A percentile compares a stretch with the other conserved stretches of the same genome.
phyloP scores from a whole-genome alignment of 2,113 vertebrate species.

The Lepisosteus oculatus region DNA sequence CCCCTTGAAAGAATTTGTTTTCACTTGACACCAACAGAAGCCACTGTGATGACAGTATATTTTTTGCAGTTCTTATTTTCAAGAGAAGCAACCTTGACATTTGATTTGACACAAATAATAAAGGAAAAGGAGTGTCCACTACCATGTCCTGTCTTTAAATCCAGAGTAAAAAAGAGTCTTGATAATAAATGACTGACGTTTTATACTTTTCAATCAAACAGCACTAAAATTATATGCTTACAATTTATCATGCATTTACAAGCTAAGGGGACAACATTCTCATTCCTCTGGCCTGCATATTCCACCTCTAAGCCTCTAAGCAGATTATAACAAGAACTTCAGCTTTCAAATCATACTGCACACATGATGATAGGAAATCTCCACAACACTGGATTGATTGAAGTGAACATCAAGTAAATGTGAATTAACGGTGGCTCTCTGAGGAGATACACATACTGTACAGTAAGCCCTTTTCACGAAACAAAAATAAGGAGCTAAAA shows the following conservation, averaged over 20 bases:
- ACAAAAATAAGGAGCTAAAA: neutral
- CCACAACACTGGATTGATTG: neutral
- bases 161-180: no score
- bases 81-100: no score
- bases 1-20: no score
- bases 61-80: no score
- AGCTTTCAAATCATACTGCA: neutral
- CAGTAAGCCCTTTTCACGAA: neutral
- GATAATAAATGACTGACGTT: no score
- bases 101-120: no score
- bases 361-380: constrained; percentile 2
- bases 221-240: neutral
- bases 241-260: neutral
- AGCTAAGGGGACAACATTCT: neutral
- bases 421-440: neutral
- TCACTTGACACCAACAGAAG: no score
- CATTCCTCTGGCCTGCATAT: neutral
- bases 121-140: no score
- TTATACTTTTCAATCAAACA: neutral
- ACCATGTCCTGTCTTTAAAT: no score
- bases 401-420: neutral
- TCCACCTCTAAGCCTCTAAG: neutral
- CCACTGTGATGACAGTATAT: no score
- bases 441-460: neutral
- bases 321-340: neutral